Percentiles rank a stretch among this genome's conserved stretches.
phyloP scores from a whole-genome alignment of 2,888 invertebrate species.

The Lasioglossum calceatum region DNA sequence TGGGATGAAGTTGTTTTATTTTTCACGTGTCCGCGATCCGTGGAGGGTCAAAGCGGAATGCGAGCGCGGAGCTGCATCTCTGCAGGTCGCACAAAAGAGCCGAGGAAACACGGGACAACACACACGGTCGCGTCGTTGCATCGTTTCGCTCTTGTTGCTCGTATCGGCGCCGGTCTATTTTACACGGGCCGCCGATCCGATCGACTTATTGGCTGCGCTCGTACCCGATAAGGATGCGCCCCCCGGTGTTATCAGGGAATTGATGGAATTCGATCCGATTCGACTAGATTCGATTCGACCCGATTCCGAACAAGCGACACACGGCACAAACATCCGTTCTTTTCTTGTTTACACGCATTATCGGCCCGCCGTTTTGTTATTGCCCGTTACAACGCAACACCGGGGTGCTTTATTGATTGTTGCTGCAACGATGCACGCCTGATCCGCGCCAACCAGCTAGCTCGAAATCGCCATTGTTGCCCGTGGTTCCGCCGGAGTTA shows the following conservation, averaged over 20 bases:
- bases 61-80: neutral
- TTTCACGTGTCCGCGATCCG: neutral
- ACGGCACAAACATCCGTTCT: constrained; percentile 1
- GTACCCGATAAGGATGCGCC: constrained; percentile 44
- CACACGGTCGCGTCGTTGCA: neutral
- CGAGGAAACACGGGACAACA: neutral
- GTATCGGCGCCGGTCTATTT: constrained; percentile 42
- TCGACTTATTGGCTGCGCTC: constrained; percentile 54
- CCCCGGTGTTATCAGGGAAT: constrained; percentile 43
- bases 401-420: constrained; percentile 5
- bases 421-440: constrained; percentile 17
- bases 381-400: neutral
- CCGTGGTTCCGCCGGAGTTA: neutral
- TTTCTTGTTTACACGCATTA: constrained; percentile 12
- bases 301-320: neutral
- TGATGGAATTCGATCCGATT: constrained; percentile 36
- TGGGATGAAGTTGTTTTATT: neutral
- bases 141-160: neutral
- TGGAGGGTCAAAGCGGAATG: neutral
- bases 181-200: constrained; percentile 51
- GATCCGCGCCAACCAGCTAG: neutral
- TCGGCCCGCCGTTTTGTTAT: neutral
- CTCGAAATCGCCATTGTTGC: neutral
- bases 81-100: neutral
- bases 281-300: neutral